phyloP scores from a whole-genome alignment of 2,888 invertebrate genomes.

The Laspeyria flexula region DNA sequence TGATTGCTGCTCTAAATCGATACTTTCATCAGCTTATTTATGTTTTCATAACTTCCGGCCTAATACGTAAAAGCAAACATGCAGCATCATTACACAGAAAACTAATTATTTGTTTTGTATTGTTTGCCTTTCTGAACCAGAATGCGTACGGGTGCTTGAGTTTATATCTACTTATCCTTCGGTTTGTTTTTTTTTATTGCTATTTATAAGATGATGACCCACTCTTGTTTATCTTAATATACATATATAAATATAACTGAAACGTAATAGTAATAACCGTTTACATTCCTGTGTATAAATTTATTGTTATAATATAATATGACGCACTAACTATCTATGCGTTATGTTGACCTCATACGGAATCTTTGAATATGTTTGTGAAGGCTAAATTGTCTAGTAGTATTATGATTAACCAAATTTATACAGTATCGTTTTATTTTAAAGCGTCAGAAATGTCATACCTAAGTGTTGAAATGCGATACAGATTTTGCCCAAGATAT shows the following conservation, averaged over 20 bases:
- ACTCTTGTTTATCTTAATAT: constrained; percentile 18
- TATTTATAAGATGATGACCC: constrained; percentile 26
- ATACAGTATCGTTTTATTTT: no score
- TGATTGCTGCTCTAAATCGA: constrained; percentile 25
- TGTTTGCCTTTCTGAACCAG: constrained; percentile 25
- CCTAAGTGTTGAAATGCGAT: no score
- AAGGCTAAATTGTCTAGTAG: no score
- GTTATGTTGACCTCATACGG: background rate
- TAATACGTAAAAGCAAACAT: constrained; percentile 41
- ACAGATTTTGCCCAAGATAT: no score
- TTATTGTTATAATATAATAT: background rate
- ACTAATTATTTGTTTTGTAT: constrained; percentile 33
- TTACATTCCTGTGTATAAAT: background rate
- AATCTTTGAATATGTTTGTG: background rate
- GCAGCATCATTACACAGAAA: constrained; percentile 33
- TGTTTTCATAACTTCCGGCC: constrained; percentile 35
- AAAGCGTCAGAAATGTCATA: no score
- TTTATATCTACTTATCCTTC: background rate
- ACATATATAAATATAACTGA: background rate
- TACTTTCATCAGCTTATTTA: constrained; percentile 40
- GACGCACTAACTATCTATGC: background rate
- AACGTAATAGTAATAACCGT: background rate
- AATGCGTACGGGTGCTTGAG: constrained; percentile 17
- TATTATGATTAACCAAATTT: no score
- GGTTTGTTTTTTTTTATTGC: constrained; percentile 21